phyloP scores from a whole-genome alignment of 2,888 invertebrate genomes.

The Campoplex capitator region DNA sequence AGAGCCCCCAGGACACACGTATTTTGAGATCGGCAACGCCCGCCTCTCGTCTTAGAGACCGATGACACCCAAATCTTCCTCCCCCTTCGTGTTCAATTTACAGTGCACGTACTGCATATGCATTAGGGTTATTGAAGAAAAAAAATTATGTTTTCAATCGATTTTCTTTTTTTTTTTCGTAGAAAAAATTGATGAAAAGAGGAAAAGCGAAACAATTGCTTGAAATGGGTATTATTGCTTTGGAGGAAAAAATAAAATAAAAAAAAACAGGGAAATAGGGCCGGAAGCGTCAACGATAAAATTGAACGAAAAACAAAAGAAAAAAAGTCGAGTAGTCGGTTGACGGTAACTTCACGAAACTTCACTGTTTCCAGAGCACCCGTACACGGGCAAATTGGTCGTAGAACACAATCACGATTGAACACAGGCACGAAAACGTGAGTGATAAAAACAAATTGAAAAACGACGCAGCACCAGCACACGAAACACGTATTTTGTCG shows the following conservation, averaged over 20 bases:
- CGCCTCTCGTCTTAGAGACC: slow-evolving; percentile 57
- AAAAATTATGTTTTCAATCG: background rate
- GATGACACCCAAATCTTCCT: slow-evolving; percentile 64
- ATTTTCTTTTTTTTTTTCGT: background rate
- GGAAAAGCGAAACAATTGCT: background rate
- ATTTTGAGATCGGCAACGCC: slow-evolving; percentile 70
- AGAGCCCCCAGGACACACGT: slow-evolving; percentile 65
- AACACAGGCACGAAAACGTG: slow-evolving; percentile 7
- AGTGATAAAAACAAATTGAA: background rate
- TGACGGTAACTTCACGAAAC: background rate
- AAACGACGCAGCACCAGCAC: background rate
- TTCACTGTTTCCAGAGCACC: slow-evolving; percentile 4
- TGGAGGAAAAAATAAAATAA: background rate
- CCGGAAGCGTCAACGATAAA: background rate
- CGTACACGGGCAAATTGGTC: background rate
- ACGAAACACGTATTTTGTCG: slow-evolving; percentile 4
- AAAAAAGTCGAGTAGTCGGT: background rate
- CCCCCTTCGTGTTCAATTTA: slow-evolving; percentile 23
- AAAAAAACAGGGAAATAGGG: background rate
- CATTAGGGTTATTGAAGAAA: slow-evolving; percentile 3
- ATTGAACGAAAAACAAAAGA: background rate
- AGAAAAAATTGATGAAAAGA: background rate
- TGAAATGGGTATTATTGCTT: background rate
- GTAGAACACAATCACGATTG: slow-evolving; percentile 4
- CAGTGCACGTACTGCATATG: slow-evolving; percentile 42